These are phyloP conservation scores for Spongilla lacustris DNA, from an alignment of 37 sponge, comb jelly and placozoan species.

Conservation along the genomic window DNA sequence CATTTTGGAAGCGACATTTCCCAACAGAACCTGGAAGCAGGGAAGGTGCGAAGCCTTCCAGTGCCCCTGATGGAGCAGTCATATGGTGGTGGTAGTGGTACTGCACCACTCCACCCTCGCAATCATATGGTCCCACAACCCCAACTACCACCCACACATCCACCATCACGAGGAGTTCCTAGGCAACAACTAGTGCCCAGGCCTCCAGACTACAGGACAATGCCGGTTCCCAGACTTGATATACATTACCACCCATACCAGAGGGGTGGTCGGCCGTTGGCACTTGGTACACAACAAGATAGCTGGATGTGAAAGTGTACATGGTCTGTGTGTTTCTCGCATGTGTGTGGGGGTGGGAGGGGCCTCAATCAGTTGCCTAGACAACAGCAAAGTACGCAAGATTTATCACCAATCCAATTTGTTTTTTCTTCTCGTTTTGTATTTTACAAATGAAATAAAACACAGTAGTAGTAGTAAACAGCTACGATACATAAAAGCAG, in stretches of 20 bases:
- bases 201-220: not conserved
- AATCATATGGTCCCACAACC: not conserved
- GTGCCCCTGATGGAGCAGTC: not conserved
- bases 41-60: not conserved
- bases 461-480: not conserved
- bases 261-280: not conserved
- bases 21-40: not conserved
- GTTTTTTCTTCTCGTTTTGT: not conserved
- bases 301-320: not conserved
- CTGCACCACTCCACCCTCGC: not conserved
- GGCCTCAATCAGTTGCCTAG: not conserved
- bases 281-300: not conserved
- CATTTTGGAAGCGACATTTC: not conserved
- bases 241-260: not conserved
- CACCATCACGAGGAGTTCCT: not conserved
- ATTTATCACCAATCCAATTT: not conserved
- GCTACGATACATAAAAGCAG: not conserved
- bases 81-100: not conserved
- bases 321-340: not conserved
- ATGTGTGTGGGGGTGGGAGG: not conserved
- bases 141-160: not conserved
- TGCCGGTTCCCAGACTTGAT: not conserved
- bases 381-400: not conserved
- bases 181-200: not conserved
- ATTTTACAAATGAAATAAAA: not conserved